Percentiles rank a stretch among this genome's conserved stretches.
phyloP scores from a whole-genome alignment of 2,113 vertebrate species.

The Conger conger region DNA sequence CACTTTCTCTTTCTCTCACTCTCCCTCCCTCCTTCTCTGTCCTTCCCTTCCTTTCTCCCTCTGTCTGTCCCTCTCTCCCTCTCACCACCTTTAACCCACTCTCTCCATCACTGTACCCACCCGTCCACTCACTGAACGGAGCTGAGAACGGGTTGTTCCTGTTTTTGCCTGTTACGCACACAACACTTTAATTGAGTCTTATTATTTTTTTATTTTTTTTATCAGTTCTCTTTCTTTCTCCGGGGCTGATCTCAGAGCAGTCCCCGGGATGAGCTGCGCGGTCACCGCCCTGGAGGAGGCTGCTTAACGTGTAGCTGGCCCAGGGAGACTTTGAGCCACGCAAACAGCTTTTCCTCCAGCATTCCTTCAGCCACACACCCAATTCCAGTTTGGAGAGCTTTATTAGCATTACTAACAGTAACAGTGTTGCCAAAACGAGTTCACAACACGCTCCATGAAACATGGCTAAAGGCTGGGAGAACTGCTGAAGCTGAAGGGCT shows the following conservation, averaged over 20 bases:
- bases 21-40: not conserved
- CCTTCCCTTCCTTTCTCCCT: not conserved
- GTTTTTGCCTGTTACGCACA: too few relatives aligned
- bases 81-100: too few relatives aligned
- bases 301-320: too few relatives aligned
- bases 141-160: too few relatives aligned
- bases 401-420: not conserved
- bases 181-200: too few relatives aligned
- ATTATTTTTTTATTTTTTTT: not conserved
- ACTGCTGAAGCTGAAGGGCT: not conserved
- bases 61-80: not conserved
- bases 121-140: too few relatives aligned
- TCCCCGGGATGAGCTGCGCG: too few relatives aligned
- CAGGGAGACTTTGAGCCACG: not conserved
- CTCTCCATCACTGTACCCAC: not conserved
- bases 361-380: not conserved
- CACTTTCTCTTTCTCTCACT: not conserved
- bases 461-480: not conserved
- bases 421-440: not conserved
- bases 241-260: too few relatives aligned
- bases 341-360: not conserved
- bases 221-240: not conserved
- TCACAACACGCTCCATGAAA: not conserved
- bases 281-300: too few relatives aligned
- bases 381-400: not conserved